A percentile compares a stretch with the other conserved stretches of the same genome.
Conservation (phyloP, 2,888 invertebrate species). For the Vanessa cardui region DNA sequence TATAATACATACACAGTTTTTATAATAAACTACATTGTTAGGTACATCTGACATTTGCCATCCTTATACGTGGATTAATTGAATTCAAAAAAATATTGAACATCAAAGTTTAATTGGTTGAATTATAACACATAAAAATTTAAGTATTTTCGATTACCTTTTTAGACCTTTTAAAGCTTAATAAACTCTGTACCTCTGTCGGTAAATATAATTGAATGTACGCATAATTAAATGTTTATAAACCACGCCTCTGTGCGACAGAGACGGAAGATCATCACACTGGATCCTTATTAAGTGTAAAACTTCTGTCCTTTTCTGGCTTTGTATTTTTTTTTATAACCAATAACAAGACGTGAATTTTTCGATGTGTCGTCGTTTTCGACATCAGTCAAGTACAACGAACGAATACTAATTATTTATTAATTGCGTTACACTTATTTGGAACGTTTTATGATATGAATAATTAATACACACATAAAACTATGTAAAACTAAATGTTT, state of each 20-base stretch:
- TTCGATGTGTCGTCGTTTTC: slow-evolving; percentile 2
- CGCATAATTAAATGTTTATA: neutral
- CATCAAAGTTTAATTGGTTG: neutral
- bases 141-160: neutral
- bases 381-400: neutral
- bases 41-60: neutral
- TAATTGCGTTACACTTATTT: slow-evolving; percentile 2
- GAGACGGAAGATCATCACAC: slow-evolving; percentile 2
- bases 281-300: slow-evolving; percentile 6
- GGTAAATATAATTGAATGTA: slow-evolving; percentile 1
- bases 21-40: slow-evolving; percentile 2
- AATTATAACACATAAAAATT: neutral
- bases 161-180: neutral
- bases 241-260: slow-evolving; percentile 18
- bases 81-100: neutral
- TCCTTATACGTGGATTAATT: slow-evolving; percentile 2
- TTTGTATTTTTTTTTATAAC: slow-evolving; percentile 4
- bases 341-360: slow-evolving; percentile 1
- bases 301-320: slow-evolving; percentile 10
- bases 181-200: neutral
- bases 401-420: slow-evolving; percentile 1
- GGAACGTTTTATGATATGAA: slow-evolving; percentile 11
- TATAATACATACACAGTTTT: neutral
- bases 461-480: neutral
- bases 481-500: neutral